These are phyloP conservation scores for Gobio occitaniae DNA, from an alignment of 2,797 vertebrate genomes.

Conservation along the genomic window DNA sequence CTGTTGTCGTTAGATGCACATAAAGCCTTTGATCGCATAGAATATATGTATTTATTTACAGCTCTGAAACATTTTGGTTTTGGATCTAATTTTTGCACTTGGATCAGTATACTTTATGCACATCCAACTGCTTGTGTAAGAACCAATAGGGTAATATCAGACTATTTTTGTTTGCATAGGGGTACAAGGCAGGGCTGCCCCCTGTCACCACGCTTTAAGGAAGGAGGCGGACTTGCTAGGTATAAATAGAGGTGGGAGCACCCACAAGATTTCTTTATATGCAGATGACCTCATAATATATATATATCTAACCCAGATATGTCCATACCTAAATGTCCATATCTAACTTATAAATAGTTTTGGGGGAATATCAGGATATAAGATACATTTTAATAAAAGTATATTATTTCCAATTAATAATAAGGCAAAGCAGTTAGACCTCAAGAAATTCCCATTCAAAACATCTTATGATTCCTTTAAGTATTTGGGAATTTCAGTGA, in stretches of 20 bases:
- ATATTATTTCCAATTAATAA: not conserved
- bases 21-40: not conserved
- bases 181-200: slow-evolving; percentile 4
- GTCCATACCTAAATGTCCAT: not conserved
- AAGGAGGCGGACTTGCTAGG: too few species aligned
- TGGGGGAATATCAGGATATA: not conserved
- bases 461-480: not conserved
- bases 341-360: not conserved
- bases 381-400: not conserved
- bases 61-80: not conserved
- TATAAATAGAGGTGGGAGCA: too few species aligned
- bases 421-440: not conserved
- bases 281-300: not conserved
- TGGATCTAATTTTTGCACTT: not conserved
- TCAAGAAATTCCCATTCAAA: not conserved
- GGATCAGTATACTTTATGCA: not conserved
- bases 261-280: too few species aligned
- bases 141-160: not conserved
- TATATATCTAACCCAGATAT: not conserved
- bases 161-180: not conserved
- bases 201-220: too few species aligned
- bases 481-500: too few species aligned
- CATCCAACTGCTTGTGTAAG: not conserved
- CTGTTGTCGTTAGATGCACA: not conserved
- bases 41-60: not conserved